These are phyloP conservation scores for Apostichopus californicus DNA, from an alignment of 35 echinoderm and acorn worm genomes.

Conservation along the genomic window DNA sequence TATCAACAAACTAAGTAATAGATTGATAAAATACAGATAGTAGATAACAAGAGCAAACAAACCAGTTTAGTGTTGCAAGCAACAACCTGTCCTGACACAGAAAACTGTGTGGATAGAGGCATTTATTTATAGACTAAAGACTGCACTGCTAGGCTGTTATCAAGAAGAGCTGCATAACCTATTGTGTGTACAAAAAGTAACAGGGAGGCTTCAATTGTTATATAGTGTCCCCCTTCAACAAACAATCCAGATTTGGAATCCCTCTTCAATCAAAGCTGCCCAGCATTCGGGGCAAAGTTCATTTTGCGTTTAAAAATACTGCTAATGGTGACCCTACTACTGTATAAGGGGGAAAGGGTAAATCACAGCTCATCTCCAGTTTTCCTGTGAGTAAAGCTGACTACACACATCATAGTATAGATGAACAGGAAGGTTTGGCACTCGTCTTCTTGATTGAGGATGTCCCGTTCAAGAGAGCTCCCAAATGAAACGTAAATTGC, in stretches of 20 bases:
- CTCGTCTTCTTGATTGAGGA: slow-evolving; percentile 35
- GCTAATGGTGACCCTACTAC: slow-evolving; percentile 12
- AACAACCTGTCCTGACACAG: neutral
- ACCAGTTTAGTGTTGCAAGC: neutral
- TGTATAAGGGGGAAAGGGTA: slow-evolving; percentile 36
- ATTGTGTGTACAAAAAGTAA: neutral
- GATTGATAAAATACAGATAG: slow-evolving; percentile 1
- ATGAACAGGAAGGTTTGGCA: slow-evolving; percentile 32
- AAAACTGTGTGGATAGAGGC: neutral
- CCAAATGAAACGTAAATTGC: no score
- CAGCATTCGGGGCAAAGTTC: slow-evolving; percentile 21
- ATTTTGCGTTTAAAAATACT: neutral
- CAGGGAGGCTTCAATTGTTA: neutral
- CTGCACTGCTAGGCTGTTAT: neutral
- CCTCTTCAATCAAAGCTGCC: slow-evolving; percentile 18
- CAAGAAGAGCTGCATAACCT: neutral
- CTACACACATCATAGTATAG: neutral
- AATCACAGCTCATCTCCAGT: slow-evolving; percentile 56
- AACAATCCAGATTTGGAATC: neutral
- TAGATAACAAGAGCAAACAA: neutral
- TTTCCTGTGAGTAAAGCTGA: slow-evolving; percentile 58
- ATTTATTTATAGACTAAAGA: neutral
- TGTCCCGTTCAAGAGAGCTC: slow-evolving; percentile 24
- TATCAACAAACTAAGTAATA: neutral
- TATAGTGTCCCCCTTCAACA: neutral